Base-by-base conservation (phyloP, 2,888 invertebrate genomes). In the Laothoe populi region DNA sequence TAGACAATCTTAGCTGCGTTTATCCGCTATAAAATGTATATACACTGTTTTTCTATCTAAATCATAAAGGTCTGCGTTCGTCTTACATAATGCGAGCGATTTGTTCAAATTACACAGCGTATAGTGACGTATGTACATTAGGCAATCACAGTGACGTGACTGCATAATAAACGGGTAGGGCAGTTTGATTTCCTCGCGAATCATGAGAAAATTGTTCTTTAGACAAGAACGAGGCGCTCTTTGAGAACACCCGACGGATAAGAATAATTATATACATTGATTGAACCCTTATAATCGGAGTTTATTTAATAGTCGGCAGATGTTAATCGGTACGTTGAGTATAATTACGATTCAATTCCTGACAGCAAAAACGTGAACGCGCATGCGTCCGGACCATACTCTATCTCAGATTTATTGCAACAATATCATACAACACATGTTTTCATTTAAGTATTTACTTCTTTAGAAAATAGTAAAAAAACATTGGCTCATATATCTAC, bases 241-340 rank as follows among this genome's bases (percentile, higher is more conserved):
- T 88, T 89, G 88, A 88, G 86, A 87, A 81, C 88, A 84, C 86
- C 92, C 90, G 91, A 89, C 92, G 91, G 92, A 92, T 92, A 92
- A 90, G 89, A 92, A 92, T 92, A 92, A 92, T 92, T 92, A 92
- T 89, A 90, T 86, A 85, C 91, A 90, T 90, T 88, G 90, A 90
- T 91, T 90, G 92, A 92, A 90, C 88, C 90, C 88, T 88, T 91
- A 90, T 90, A 90, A 88, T 87, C 87, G 76, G 83, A 86, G 82
- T 89, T 90, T 88, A 90, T 91, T 88, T 91, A 89, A 90, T 89
- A 91, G 91, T 90, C 88, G 87, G 90, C 92, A 92, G 92, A 91
- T 92, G 92, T 92, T 91, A 91, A 92, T 91, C 91, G 92, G 77
- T 75, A 81, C 81, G 79, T 84, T 78, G 82, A 72, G 88, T 88